A percentile compares a stretch with the other conserved stretches of the same genome.
These are phyloP conservation scores for Atta texana DNA, from an alignment of 1,140 invertebrate genomes.

Conservation along the genomic window DNA sequence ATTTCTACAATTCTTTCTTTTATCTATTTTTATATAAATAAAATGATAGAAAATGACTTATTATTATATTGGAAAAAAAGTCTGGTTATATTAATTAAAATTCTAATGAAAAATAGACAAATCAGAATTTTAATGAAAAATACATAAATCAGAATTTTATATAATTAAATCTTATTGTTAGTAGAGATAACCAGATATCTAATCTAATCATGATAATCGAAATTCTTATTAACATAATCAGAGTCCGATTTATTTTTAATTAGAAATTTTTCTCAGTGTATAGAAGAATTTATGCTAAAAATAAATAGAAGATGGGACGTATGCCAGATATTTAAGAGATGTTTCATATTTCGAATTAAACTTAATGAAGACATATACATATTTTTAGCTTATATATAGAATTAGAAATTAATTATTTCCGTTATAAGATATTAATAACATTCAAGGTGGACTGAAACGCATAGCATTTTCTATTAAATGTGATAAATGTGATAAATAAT, in stretches of 20 bases:
- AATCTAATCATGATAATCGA: too few relatives aligned
- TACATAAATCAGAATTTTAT: too few relatives aligned
- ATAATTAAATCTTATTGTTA: too few relatives aligned
- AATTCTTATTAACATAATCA: too few relatives aligned
- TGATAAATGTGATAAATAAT: constrained; percentile 42
- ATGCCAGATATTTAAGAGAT: neutral
- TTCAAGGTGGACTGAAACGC: neutral
- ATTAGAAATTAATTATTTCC: constrained; percentile 8
- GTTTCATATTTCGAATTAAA: neutral
- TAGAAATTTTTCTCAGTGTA: too few relatives aligned
- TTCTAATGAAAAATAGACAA: too few relatives aligned
- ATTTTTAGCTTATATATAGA: neutral
- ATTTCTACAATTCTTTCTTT: neutral
- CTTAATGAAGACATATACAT: neutral
- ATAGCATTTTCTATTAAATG: constrained; percentile 3
- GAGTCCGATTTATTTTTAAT: too few relatives aligned
- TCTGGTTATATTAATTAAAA: too few relatives aligned
- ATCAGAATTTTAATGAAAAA: too few relatives aligned
- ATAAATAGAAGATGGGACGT: neutral
- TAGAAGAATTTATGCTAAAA: neutral
- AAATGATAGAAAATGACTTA: constrained; percentile 4
- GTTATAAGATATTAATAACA: constrained; percentile 21
- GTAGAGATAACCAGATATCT: too few relatives aligned
- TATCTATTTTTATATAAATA: neutral
- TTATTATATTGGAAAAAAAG: neutral